Base-by-base conservation (phyloP, 2,888 invertebrate species). In the Parascotia fuliginaria region DNA sequence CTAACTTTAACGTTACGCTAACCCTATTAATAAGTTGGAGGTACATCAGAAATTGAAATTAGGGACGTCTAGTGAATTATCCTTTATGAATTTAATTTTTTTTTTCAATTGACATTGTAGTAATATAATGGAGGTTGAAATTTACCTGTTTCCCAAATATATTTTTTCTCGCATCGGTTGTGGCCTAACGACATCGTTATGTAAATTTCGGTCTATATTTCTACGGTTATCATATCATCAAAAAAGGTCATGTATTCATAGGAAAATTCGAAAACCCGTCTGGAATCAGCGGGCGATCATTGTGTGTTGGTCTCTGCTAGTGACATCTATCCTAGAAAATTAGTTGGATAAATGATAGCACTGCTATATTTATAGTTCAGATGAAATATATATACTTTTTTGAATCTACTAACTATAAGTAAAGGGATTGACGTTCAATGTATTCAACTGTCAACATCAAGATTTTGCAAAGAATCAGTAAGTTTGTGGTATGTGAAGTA, bases 101-200 rank as follows among this genome's bases (percentile, higher is more conserved):
- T n/a, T n/a, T n/a, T 55, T 39, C 31, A 48, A 50, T 56, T 24
- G 38, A 36, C 44, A 55, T 53, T 46, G 47, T 55, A 40, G 41
- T 55, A 36, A n/a, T 29, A 39, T 33, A 38, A 42, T 53, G 16
- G 15, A 15, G 19, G 13, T 9, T 29, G 5, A 55, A 54, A 50
- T 40, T 49, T 48, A 49, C 31, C 12, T 39, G 29, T 42, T 43
- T 38, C 50, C 56, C 59, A 47, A 59, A 66, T 66, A 53, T 60
- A 57, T 58, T 57, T 53, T 58, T 37, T 47, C 28, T 36, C 41
- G 44, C 47, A 52, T 50, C 40, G 34, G 9, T 50, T 43, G 39
- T 61, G 54, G 57, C 55, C 60, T 78, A 77, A 77, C 71, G 76
- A 77, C 70, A 65, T 73, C 77, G 68, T 77, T 77, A 77, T 77